Conservation (phyloP, 1,140 invertebrate genomes). For the Papilio dardanus region DNA sequence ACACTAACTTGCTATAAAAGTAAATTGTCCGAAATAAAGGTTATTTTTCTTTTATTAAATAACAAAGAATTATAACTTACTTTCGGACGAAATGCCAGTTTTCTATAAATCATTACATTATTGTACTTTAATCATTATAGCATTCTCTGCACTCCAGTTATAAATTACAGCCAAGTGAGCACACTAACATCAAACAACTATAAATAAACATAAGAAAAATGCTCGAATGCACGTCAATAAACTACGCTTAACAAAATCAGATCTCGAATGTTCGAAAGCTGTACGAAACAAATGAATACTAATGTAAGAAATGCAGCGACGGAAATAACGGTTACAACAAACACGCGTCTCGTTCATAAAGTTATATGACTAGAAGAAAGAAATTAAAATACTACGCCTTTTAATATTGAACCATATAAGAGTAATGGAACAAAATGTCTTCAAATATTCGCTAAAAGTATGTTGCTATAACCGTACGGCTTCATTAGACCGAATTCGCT, state of each 20-base stretch:
- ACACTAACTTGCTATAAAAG: too few relatives aligned
- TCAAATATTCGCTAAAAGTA: too few relatives aligned
- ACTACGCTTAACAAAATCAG: conserved; percentile 54
- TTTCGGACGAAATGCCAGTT: too few relatives aligned
- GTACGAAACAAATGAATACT: conserved; percentile 61
- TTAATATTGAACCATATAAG: background rate
- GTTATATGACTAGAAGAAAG: conserved; percentile 39
- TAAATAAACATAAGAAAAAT: conserved; percentile 12
- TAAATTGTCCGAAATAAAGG: too few relatives aligned
- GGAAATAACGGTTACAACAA: conserved; percentile 48
- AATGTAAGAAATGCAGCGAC: conserved; percentile 48
- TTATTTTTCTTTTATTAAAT: too few relatives aligned
- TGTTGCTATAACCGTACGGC: too few relatives aligned
- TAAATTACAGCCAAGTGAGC: background rate
- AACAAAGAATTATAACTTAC: too few relatives aligned
- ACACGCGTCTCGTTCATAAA: conserved; percentile 37
- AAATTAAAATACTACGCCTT: conserved; percentile 41
- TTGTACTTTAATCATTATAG: too few relatives aligned
- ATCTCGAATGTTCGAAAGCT: conserved; percentile 61
- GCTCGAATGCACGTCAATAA: conserved; percentile 41
- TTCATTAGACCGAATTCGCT: too few relatives aligned
- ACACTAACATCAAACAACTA: background rate
- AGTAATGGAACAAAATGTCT: too few relatives aligned
- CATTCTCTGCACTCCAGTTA: background rate
- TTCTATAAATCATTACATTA: too few relatives aligned